Percentiles rank a stretch among this genome's conserved stretches.
Conservation (phyloP, 2,888 invertebrate genomes). For the Parnassius glacialis region DNA sequence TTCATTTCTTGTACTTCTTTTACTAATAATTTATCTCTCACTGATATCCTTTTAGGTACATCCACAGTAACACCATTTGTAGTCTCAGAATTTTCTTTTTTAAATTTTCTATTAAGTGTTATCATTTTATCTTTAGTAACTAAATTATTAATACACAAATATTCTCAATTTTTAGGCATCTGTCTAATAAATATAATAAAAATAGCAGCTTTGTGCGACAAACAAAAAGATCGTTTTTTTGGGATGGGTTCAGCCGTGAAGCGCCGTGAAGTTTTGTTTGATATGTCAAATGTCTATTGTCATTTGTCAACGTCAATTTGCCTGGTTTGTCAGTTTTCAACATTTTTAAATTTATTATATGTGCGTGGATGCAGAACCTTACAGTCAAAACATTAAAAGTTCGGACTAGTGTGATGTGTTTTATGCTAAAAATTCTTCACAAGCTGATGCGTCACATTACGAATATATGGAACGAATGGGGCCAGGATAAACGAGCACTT, state of each 20-base stretch:
- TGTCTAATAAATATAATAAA: background rate
- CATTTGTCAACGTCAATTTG: background rate
- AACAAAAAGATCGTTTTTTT: slow-evolving; percentile 8
- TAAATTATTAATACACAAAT: slow-evolving; percentile 22
- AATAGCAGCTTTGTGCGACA: background rate
- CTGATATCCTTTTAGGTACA: slow-evolving; percentile 83
- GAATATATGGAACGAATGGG: too few relatives aligned
- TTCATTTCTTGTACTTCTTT: slow-evolving; percentile 94
- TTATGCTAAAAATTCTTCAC: too few relatives aligned
- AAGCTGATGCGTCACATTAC: too few relatives aligned
- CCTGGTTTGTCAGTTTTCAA: too few relatives aligned
- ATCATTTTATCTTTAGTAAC: slow-evolving; percentile 78
- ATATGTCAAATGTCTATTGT: slow-evolving; percentile 15
- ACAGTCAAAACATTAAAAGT: too few relatives aligned
- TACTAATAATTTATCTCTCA: slow-evolving; percentile 88
- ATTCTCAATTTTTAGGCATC: slow-evolving; percentile 8
- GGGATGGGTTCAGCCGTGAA: background rate
- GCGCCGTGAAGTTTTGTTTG: background rate
- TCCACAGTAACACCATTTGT: slow-evolving; percentile 63
- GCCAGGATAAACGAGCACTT: too few relatives aligned
- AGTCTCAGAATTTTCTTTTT: slow-evolving; percentile 80
- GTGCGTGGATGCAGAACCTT: too few relatives aligned
- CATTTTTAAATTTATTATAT: too few relatives aligned
- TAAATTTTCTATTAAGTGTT: slow-evolving; percentile 86
- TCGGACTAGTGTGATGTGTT: too few relatives aligned